Percentiles rank a stretch among this genome's conserved stretches.
Evolutionary conservation across 1,140 invertebrate genomes (phyloP).

Genomic region (Andricus grossulariae): DNA sequence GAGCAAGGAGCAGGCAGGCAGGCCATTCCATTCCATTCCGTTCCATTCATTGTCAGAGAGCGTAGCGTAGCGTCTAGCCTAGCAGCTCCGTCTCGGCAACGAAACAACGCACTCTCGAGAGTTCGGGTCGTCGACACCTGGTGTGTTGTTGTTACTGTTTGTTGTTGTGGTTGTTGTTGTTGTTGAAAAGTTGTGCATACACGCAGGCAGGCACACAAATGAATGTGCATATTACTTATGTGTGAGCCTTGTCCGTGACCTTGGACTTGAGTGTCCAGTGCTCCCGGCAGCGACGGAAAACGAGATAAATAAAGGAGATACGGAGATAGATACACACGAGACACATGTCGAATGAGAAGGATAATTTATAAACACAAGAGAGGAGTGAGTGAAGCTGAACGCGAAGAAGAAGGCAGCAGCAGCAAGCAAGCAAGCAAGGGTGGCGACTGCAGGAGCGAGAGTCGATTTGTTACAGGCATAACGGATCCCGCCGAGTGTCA

Average conservation of each 20-base stretch:
- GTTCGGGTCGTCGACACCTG: conserved; percentile 11
- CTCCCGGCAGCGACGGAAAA: conserved; percentile 38
- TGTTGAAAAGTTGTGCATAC: not conserved
- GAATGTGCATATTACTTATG: conserved; percentile 1
- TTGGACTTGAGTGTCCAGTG: conserved; percentile 53
- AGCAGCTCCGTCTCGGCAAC: not conserved
- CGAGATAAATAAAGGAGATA: conserved; percentile 37
- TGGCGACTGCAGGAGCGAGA: too few relatives aligned
- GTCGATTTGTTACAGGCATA: conserved; percentile 32
- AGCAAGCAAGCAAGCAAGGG: too few relatives aligned
- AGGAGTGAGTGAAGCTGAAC: conserved; percentile 1
- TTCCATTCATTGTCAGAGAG: conserved; percentile 20
- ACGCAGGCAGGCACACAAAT: not conserved
- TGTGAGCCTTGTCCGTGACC: conserved; percentile 48
- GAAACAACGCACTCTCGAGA: not conserved
- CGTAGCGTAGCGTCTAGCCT: not conserved
- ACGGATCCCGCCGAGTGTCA: conserved; percentile 42
- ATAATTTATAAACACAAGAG: not conserved
- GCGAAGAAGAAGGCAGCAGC: not conserved
- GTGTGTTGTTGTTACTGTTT: not conserved
- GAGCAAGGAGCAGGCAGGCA: too few relatives aligned
- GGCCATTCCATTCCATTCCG: too few relatives aligned
- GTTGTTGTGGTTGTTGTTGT: conserved; percentile 8
- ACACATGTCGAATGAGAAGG: not conserved
- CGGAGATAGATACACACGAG: not conserved